phyloP scores from a whole-genome alignment of 2,797 vertebrate genomes.

The Myoxocephalus aenaeus region DNA sequence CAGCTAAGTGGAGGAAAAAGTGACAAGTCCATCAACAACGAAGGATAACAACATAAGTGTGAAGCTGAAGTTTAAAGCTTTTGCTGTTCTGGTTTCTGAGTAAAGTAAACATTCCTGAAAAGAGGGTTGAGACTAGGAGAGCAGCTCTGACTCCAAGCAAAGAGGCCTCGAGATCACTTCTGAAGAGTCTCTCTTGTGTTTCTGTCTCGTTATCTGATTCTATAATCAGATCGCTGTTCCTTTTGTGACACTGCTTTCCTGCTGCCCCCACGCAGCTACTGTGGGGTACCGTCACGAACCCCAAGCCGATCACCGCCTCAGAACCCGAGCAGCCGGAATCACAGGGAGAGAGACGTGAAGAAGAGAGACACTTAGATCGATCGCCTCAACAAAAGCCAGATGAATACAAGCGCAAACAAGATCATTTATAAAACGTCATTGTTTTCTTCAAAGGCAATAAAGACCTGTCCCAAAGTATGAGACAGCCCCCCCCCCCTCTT shows the following conservation, averaged over 20 bases:
- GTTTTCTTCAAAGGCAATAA: constrained; percentile 64
- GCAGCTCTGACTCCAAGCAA: constrained; percentile 64
- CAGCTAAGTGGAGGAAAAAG: constrained; percentile 35
- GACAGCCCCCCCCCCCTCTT: not conserved
- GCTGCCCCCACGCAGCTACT: constrained; percentile 45
- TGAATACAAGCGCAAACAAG: constrained; percentile 63
- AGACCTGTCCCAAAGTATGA: constrained; percentile 54
- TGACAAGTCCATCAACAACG: constrained; percentile 38
- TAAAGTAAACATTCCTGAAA: constrained; percentile 62
- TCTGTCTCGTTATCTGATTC: constrained; percentile 65
- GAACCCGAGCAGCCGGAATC: constrained; percentile 54
- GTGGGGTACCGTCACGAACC: constrained; percentile 40
- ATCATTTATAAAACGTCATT: constrained; percentile 64
- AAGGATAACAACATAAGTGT: constrained; percentile 23
- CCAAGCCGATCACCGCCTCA: constrained; percentile 35
- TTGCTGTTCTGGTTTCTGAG: constrained; percentile 43
- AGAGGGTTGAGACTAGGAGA: constrained; percentile 51
- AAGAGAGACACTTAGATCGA: constrained; percentile 19
- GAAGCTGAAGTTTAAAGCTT: constrained; percentile 36
- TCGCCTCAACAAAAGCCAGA: constrained; percentile 47
- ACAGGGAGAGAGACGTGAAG: constrained; percentile 54
- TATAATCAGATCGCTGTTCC: constrained; percentile 69
- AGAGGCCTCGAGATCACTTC: constrained; percentile 65
- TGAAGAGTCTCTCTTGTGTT: constrained; percentile 66
- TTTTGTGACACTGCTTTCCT: constrained; percentile 50